Evolutionary conservation across 2,797 vertebrate genomes (phyloP).

Genomic region (Megalops cyprinoides): DNA sequence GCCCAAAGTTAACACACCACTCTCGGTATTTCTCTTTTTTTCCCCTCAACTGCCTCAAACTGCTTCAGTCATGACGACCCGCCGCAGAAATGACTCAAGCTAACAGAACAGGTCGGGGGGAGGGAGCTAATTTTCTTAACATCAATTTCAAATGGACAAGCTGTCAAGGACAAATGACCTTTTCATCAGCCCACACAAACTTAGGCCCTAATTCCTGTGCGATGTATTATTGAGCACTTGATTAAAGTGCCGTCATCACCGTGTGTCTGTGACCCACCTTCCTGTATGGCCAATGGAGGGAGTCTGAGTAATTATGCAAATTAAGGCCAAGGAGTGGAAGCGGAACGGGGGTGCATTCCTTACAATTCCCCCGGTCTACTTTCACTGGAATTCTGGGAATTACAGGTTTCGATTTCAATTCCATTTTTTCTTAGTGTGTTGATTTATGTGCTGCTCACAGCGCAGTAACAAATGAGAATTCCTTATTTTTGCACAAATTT

Average conservation of each 20-base stretch:
- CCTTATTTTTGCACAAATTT: not conserved
- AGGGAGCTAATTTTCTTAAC: conserved; percentile 13
- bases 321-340: not conserved
- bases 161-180: not conserved
- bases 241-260: not conserved
- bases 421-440: no score
- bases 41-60: not conserved
- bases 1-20: conserved; percentile 14
- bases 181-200: not conserved
- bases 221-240: conserved; percentile 10
- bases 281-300: not conserved
- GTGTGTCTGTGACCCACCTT: not conserved
- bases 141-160: conserved; percentile 9
- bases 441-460: no score
- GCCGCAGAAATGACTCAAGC: not conserved
- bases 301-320: not conserved
- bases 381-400: not conserved
- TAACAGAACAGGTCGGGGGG: not conserved
- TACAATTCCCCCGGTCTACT: not conserved
- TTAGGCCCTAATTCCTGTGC: not conserved
- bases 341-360: not conserved
- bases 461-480: not conserved
- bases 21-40: conserved; percentile 50
- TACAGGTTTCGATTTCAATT: not conserved
- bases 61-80: not conserved